Evolutionary conservation across 2,888 invertebrate genomes (phyloP).

Genomic region (Dusona sp.): DNA sequence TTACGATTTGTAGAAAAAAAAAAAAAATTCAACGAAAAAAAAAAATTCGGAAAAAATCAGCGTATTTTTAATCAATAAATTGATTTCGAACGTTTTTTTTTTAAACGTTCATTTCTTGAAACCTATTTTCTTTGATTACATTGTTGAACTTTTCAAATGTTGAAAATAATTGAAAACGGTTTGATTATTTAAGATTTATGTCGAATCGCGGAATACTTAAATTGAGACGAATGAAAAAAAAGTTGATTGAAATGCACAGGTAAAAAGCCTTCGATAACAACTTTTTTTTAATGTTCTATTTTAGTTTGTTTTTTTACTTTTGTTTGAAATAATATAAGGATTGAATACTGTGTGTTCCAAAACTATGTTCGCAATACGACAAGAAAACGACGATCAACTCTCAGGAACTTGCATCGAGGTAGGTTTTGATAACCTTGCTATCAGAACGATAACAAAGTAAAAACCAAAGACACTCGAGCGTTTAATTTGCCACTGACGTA

Average conservation of each 20-base stretch:
- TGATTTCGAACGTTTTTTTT: no score
- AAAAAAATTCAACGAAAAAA: not conserved
- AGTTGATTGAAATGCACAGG: not conserved
- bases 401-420: slow-evolving; percentile 73
- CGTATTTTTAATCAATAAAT: no score
- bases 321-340: not conserved
- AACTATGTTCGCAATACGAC: slow-evolving; percentile 73
- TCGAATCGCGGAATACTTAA: not conserved
- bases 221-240: not conserved
- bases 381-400: slow-evolving; percentile 72
- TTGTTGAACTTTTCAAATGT: no score
- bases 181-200: no score
- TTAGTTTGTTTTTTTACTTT: not conserved
- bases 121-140: no score
- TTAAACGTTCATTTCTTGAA: no score
- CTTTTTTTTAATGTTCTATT: not conserved
- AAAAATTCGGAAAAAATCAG: not conserved
- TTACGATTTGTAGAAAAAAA: not conserved
- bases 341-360: slow-evolving; percentile 71
- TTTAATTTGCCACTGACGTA: slow-evolving; percentile 80
- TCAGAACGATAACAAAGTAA: slow-evolving; percentile 77
- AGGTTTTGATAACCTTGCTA: slow-evolving; percentile 69
- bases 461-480: slow-evolving; percentile 65
- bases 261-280: not conserved
- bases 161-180: no score